A percentile compares a stretch with the other conserved stretches of the same genome.
Conservation (phyloP, 2,797 vertebrate genomes). For the Microctenopoma stevenorrisi region DNA sequence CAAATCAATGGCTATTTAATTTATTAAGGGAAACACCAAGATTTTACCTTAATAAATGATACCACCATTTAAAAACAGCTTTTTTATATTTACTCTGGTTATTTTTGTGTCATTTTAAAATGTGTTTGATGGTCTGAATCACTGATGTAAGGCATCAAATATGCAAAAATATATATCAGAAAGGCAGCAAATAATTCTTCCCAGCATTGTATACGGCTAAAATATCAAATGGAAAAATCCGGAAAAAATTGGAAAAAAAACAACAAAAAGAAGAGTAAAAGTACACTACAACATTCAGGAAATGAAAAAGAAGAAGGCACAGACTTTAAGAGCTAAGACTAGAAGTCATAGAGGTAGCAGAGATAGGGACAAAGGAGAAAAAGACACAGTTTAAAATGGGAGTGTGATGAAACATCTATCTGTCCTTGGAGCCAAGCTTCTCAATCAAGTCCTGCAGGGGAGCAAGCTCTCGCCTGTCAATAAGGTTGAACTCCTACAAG, state of each 20-base stretch:
- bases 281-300: conserved; percentile 54
- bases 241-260: conserved; percentile 41
- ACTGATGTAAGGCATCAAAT: too few relatives aligned
- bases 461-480: conserved; percentile 93
- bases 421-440: conserved; percentile 97
- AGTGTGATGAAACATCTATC: conserved; percentile 82
- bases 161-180: too few relatives aligned
- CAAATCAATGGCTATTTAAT: too few relatives aligned
- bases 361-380: conserved; percentile 40
- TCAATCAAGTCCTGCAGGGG: conserved; percentile 97
- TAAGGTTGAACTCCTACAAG: conserved; percentile 94
- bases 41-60: too few relatives aligned
- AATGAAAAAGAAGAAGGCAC: conserved; percentile 72
- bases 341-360: conserved; percentile 74
- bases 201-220: not conserved
- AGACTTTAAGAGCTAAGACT: conserved; percentile 61
- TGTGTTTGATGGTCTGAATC: too few relatives aligned
- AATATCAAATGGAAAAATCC: conserved; percentile 3
- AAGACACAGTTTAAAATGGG: conserved; percentile 20
- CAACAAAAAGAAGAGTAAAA: conserved; percentile 33
- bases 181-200: too few relatives aligned
- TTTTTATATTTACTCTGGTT: too few relatives aligned
- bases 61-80: too few relatives aligned
- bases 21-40: too few relatives aligned
- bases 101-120: too few relatives aligned